Conservation (phyloP, 2,888 invertebrate species). For the Troides helena region DNA sequence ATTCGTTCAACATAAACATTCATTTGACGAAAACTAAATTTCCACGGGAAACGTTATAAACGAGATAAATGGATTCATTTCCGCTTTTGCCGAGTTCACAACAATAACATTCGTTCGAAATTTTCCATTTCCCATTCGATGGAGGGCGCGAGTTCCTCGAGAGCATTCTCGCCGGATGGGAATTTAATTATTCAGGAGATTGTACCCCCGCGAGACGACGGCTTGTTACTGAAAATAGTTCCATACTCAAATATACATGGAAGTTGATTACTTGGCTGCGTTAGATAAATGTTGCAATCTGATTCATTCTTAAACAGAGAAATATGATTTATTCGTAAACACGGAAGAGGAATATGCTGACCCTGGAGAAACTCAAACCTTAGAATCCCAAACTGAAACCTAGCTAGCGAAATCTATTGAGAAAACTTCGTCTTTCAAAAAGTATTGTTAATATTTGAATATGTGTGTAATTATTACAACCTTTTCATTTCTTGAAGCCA, state of each 20-base stretch:
- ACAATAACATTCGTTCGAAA: constrained; percentile 12
- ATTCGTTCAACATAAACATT: too few relatives aligned
- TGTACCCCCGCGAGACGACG: constrained; percentile 5
- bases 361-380: too few relatives aligned
- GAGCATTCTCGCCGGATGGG: constrained; percentile 14
- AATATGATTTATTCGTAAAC: too few relatives aligned
- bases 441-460: too few relatives aligned
- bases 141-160: constrained; percentile 6
- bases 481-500: too few relatives aligned
- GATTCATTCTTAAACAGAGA: background rate
- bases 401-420: too few relatives aligned
- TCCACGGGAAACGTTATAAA: background rate
- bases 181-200: constrained; percentile 29
- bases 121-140: constrained; percentile 19
- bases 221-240: constrained; percentile 15
- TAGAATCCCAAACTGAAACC: too few relatives aligned
- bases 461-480: too few relatives aligned
- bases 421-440: too few relatives aligned
- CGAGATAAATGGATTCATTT: constrained; percentile 7
- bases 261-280: background rate
- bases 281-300: background rate
- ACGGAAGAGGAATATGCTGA: too few relatives aligned
- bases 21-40: background rate
- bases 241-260: background rate
- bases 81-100: constrained; percentile 7